A percentile compares a stretch with the other conserved stretches of the same genome.
These are phyloP conservation scores for Sapajus apella DNA, from an alignment of 2,113 vertebrate species.

Conservation along the genomic window DNA sequence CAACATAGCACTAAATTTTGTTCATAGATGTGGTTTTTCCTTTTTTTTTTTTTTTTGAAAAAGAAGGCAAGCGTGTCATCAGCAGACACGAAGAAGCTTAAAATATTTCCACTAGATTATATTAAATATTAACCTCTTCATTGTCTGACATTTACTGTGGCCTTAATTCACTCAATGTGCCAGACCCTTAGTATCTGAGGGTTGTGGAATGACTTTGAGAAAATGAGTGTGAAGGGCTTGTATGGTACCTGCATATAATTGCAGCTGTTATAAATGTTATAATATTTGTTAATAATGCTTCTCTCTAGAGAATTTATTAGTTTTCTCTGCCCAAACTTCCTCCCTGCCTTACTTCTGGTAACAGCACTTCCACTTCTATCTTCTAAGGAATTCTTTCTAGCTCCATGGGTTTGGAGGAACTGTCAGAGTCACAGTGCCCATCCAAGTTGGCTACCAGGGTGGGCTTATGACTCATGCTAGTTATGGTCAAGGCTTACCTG, in stretches of 20 bases:
- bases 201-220: neutral
- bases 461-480: too few species aligned
- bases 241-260: neutral
- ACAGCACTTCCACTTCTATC: neutral
- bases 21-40: neutral
- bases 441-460: neutral
- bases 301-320: neutral
- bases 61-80: neutral
- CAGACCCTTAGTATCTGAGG: neutral
- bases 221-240: neutral
- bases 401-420: neutral
- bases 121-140: neutral
- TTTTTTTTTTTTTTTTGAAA: too few species aligned
- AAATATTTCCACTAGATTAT: slow-evolving; percentile 3
- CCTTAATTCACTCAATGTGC: neutral
- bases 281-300: neutral
- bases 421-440: neutral
- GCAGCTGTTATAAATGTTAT: neutral
- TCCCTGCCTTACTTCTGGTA: neutral
- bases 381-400: neutral
- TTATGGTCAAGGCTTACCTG: neutral
- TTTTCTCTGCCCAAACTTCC: neutral
- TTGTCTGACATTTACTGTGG: neutral
- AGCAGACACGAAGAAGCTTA: neutral
- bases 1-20: neutral